Conservation (phyloP, 2,797 vertebrate species). For the Fringilla coelebs region DNA sequence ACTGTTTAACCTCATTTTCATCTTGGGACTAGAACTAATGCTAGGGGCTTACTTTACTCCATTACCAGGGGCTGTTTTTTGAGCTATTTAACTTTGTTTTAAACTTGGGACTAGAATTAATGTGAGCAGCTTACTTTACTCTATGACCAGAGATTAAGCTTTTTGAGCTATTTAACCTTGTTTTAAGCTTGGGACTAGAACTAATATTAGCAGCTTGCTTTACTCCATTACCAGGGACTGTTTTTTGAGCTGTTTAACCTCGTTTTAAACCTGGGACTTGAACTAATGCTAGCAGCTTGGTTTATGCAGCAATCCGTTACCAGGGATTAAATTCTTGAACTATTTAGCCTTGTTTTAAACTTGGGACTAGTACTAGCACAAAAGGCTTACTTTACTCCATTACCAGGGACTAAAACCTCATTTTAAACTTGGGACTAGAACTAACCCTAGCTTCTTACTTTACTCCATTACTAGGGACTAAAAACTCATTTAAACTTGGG, state of each 20-base stretch:
- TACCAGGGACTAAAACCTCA: background rate
- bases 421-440: background rate
- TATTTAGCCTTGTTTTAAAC: too few species aligned
- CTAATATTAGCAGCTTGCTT: too few species aligned
- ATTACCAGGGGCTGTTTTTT: too few species aligned
- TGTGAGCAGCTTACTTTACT: background rate
- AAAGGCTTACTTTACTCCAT: background rate
- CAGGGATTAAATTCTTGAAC: too few species aligned
- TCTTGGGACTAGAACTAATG: background rate
- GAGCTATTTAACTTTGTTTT: background rate
- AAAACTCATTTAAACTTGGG: background rate
- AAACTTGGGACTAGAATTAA: background rate
- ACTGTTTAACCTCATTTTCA: background rate
- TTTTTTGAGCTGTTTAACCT: too few species aligned
- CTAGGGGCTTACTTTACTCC: too few species aligned
- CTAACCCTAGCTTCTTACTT: background rate
- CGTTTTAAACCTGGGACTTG: background rate
- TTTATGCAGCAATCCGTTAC: too few species aligned
- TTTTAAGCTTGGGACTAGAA: background rate
- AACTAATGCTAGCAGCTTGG: too few species aligned
- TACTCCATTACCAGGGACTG: background rate
- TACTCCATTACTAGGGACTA: background rate
- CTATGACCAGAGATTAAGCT: background rate
- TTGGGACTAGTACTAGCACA: background rate
- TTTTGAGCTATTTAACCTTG: background rate